These are phyloP conservation scores for Oryzias celebensis DNA, from an alignment of 2,113 vertebrate genomes.

Conservation along the genomic window DNA sequence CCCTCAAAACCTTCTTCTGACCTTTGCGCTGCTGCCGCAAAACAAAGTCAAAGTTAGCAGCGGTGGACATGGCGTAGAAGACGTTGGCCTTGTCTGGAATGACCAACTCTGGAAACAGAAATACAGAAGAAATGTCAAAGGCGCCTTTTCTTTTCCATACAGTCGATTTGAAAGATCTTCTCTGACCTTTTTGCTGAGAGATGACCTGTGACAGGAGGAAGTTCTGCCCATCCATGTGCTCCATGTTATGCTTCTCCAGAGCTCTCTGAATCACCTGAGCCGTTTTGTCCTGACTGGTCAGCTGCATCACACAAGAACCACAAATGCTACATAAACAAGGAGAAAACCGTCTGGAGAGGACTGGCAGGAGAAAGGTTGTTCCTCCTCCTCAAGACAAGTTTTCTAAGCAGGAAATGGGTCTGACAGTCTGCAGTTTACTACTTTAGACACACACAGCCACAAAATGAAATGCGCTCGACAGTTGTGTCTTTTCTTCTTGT, in stretches of 20 bases:
- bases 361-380: too few relatives aligned
- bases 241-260: conserved; percentile 82
- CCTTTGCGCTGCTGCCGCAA: conserved; percentile 62
- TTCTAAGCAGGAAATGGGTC: too few relatives aligned
- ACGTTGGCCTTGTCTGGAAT: conserved; percentile 87
- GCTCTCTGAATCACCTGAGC: conserved; percentile 80
- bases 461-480: too few relatives aligned
- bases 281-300: conserved; percentile 87
- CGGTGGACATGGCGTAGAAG: conserved; percentile 86
- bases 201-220: conserved; percentile 84
- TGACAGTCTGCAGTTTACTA: too few relatives aligned
- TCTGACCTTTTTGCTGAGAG: conserved; percentile 79
- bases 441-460: too few relatives aligned
- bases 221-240: conserved; percentile 64
- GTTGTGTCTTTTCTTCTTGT: too few relatives aligned
- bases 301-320: conserved; percentile 57
- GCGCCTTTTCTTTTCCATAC: background rate
- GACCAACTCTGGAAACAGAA: conserved; percentile 76
- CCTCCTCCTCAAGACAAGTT: too few relatives aligned
- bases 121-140: background rate
- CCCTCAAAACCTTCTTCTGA: conserved; percentile 56
- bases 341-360: too few relatives aligned
- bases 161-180: background rate
- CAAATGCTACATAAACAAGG: background rate
- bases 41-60: conserved; percentile 80